phyloP scores from a whole-genome alignment of 1,140 invertebrate genomes.

The Linepithema humile region DNA sequence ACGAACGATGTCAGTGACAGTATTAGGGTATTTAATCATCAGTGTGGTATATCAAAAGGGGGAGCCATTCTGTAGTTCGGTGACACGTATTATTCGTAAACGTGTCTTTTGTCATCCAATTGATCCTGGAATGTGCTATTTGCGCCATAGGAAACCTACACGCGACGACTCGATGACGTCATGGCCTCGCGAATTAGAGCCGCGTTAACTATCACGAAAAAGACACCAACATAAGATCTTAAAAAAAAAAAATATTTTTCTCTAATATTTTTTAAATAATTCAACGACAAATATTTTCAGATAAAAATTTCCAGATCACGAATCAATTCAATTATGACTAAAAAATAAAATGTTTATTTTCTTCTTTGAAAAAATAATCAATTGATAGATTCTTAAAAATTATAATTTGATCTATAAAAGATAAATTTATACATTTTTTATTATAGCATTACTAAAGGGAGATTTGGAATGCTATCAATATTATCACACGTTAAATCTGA shows the following conservation, averaged over 20 bases:
- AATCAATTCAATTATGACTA: conserved; percentile 14
- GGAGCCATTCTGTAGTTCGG: conserved; percentile 52
- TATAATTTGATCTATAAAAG: too few species aligned
- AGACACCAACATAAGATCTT: not conserved
- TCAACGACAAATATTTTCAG: not conserved
- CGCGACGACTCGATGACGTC: conserved; percentile 30
- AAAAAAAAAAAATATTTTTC: not conserved
- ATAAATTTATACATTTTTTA: too few species aligned
- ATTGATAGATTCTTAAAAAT: not conserved
- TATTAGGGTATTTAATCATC: conserved; percentile 63
- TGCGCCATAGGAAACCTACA: conserved; percentile 37
- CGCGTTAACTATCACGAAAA: not conserved
- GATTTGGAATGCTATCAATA: too few species aligned
- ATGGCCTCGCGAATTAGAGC: not conserved
- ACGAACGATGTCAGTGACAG: conserved; percentile 64
- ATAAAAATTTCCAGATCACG: not conserved
- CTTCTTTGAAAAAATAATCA: not conserved
- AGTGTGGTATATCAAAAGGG: conserved; percentile 63
- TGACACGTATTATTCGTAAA: conserved; percentile 67
- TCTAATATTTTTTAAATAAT: conserved; percentile 13
- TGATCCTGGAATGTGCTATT: conserved; percentile 64
- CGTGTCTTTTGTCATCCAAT: conserved; percentile 69
- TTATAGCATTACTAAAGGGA: too few species aligned
- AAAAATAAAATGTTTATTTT: not conserved
- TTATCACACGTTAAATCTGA: too few species aligned